Conservation (phyloP, 2,888 invertebrate species). For the Spilosoma lubricipeda region DNA sequence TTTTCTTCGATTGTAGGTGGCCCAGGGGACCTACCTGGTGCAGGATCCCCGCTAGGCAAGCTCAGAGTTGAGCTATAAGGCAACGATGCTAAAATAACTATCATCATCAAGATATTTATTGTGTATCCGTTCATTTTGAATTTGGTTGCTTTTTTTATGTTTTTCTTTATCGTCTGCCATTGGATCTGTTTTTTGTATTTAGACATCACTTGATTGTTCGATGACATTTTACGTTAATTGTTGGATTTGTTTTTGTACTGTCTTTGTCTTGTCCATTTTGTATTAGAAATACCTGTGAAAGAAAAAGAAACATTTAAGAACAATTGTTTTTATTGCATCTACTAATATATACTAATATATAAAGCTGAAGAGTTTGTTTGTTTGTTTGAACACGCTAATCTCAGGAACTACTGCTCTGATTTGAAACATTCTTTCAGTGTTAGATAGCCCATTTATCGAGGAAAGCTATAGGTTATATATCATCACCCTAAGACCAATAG, state of each 20-base stretch:
- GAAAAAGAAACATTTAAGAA: background rate
- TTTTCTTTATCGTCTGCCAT: slow-evolving; percentile 48
- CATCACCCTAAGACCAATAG: no score
- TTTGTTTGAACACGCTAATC: no score
- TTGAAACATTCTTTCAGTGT: no score
- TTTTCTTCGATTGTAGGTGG: slow-evolving; percentile 73
- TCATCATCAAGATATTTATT: slow-evolving; percentile 58
- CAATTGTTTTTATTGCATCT: background rate
- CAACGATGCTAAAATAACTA: slow-evolving; percentile 71
- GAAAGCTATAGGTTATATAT: no score
- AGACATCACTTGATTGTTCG: slow-evolving; percentile 39
- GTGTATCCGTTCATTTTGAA: slow-evolving; percentile 65
- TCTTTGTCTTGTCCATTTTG: slow-evolving; percentile 39
- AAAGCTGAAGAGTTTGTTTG: no score
- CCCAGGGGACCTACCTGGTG: slow-evolving; percentile 89
- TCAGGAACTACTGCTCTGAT: no score
- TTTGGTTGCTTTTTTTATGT: slow-evolving; percentile 60
- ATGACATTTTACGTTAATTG: slow-evolving; percentile 48
- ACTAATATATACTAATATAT: no score
- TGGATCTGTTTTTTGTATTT: slow-evolving; percentile 41
- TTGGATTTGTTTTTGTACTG: slow-evolving; percentile 17
- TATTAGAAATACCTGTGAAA: slow-evolving; percentile 49
- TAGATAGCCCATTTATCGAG: no score
- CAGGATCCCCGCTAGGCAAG: slow-evolving; percentile 87
- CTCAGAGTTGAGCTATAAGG: slow-evolving; percentile 78